phyloP scores from a whole-genome alignment of 1,140 invertebrate species.

The Rhopalosiphum padi region DNA sequence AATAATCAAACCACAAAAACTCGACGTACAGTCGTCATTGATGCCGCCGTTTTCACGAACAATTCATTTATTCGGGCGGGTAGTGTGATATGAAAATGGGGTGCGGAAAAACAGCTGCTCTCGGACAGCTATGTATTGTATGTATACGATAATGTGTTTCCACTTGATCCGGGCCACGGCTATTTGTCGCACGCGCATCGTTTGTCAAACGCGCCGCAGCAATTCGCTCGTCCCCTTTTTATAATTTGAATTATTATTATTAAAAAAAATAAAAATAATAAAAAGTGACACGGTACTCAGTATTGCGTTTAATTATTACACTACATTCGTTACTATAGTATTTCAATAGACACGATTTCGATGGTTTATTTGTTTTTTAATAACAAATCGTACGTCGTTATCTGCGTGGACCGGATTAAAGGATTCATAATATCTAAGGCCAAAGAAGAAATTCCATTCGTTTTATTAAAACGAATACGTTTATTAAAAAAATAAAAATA shows the following conservation, averaged over 20 bases:
- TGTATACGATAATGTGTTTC: background rate
- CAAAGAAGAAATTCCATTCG: background rate
- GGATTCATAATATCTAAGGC: background rate
- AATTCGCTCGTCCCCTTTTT: slow-evolving; percentile 24
- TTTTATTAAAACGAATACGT: background rate
- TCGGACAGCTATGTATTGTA: background rate
- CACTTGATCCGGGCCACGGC: slow-evolving; percentile 26
- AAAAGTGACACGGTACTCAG: background rate
- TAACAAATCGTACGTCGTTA: background rate
- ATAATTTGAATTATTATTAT: slow-evolving; percentile 33
- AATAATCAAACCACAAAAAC: background rate
- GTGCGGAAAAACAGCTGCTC: slow-evolving; percentile 41
- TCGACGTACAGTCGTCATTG: background rate
- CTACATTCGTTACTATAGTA: background rate
- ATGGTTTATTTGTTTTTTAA: slow-evolving; percentile 2
- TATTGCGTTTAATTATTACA: background rate
- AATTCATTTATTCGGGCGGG: background rate
- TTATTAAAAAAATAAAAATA: background rate
- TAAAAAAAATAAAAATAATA: background rate
- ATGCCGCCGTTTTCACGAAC: background rate
- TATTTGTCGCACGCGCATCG: slow-evolving; percentile 20
- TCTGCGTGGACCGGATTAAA: background rate
- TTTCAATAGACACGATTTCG: background rate
- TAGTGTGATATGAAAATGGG: background rate
- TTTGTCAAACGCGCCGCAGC: slow-evolving; percentile 29